These are phyloP conservation scores for Pao palembangensis DNA, from an alignment of 2,113 vertebrate species.

Conservation along the genomic window DNA sequence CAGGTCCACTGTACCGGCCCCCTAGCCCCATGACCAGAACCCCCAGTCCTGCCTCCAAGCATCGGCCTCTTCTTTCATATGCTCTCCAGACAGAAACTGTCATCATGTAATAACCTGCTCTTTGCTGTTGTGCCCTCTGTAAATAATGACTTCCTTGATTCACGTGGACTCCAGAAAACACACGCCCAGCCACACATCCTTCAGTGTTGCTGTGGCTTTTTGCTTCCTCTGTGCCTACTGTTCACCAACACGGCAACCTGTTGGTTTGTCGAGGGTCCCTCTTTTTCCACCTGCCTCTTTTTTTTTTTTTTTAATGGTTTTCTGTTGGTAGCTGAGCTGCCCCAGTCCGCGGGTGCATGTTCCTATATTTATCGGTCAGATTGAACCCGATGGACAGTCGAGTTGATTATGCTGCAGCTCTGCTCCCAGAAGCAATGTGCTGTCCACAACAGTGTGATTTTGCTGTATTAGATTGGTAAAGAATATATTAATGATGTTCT, in stretches of 20 bases:
- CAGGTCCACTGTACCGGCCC: conserved; percentile 63
- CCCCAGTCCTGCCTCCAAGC: conserved; percentile 66
- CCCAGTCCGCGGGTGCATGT: conserved; percentile 81
- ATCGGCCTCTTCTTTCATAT: conserved; percentile 58
- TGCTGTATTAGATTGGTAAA: conserved; percentile 60
- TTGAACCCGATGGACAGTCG: conserved; percentile 34
- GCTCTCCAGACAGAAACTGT: conserved; percentile 77
- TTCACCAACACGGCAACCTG: conserved; percentile 21
- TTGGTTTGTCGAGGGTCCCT: conserved; percentile 19
- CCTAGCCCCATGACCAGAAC: conserved; percentile 63
- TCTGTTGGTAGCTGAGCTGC: conserved; percentile 76
- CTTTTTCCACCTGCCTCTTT: conserved; percentile 3
- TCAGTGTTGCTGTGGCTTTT: conserved; percentile 83
- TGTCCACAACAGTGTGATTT: conserved; percentile 52
- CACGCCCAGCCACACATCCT: conserved; percentile 66
- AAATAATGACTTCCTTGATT: conserved; percentile 40
- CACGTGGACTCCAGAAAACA: conserved; percentile 2
- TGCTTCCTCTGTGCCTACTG: conserved; percentile 66
- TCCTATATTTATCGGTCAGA: conserved; percentile 64
- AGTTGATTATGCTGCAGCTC: conserved; percentile 18
- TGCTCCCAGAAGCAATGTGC: conserved; percentile 30
- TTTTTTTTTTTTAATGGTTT: conserved; percentile 31
- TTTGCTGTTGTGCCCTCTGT: conserved; percentile 33
- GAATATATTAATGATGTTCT: conserved; percentile 58
- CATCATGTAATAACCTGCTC: conserved; percentile 70